Conservation (phyloP, 2,113 vertebrate species). For the Prunella himalayana region DNA sequence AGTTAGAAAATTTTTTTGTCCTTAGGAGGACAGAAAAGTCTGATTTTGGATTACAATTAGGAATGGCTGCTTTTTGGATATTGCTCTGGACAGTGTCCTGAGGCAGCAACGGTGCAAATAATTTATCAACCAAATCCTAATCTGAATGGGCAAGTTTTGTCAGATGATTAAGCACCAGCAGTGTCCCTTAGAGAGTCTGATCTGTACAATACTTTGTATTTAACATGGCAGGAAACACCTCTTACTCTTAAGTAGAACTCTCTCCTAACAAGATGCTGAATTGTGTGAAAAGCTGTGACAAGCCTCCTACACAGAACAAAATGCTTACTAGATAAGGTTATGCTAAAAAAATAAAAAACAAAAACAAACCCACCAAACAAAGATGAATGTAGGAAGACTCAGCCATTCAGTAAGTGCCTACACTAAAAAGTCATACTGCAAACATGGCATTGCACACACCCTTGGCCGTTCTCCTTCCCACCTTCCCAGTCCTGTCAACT, state of each 20-base stretch:
- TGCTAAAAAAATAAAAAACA: not conserved
- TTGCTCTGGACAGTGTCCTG: not conserved
- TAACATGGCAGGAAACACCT: not conserved
- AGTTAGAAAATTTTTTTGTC: not conserved
- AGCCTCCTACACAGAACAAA: not conserved
- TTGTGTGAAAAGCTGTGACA: not conserved
- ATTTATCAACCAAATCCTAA: not conserved
- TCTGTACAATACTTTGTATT: not conserved
- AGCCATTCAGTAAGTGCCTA: not conserved
- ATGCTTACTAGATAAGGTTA: not conserved
- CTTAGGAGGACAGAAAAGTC: not conserved
- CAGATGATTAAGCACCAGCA: not conserved
- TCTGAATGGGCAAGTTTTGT: not conserved
- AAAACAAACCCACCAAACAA: not conserved
- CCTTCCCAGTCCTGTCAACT: not conserved
- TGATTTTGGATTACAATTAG: not conserved
- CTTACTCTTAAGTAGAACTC: not conserved
- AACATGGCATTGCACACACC: not conserved
- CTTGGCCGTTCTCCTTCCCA: not conserved
- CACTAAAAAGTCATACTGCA: not conserved
- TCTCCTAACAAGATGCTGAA: not conserved
- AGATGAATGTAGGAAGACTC: not conserved
- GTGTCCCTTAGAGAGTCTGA: not conserved
- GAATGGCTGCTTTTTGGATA: not conserved
- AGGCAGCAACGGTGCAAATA: accelerated